These are phyloP conservation scores for Homalodisca vitripennis DNA, from an alignment of 1,140 invertebrate species.

Conservation along the genomic window DNA sequence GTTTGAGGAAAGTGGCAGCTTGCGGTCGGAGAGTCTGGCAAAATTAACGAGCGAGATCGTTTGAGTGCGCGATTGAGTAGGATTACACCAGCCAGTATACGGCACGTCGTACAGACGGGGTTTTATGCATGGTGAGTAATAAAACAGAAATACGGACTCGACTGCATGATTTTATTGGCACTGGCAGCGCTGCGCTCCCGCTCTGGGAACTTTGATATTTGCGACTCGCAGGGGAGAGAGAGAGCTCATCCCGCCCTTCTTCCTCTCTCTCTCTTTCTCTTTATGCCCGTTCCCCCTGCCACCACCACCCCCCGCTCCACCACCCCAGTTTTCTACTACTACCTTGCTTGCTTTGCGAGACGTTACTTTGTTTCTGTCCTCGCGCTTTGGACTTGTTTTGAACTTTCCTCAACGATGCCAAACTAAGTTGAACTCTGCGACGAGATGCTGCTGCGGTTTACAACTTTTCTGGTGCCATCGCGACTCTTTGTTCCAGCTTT, in stretches of 20 bases:
- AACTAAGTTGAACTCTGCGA: neutral
- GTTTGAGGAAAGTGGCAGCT: too few relatives aligned
- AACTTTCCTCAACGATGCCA: neutral
- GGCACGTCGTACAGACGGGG: neutral
- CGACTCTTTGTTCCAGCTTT: neutral
- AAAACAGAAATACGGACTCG: slow-evolving; percentile 4
- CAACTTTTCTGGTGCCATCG: neutral
- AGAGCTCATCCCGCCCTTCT: neutral
- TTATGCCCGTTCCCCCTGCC: neutral
- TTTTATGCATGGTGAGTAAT: neutral
- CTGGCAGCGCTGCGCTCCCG: neutral
- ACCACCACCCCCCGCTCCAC: neutral
- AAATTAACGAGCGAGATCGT: too few relatives aligned
- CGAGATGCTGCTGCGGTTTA: neutral
- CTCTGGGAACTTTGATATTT: slow-evolving; percentile 1
- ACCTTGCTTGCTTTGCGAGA: too few relatives aligned
- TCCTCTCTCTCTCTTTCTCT: too few relatives aligned
- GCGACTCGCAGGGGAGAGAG: neutral
- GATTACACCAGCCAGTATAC: too few relatives aligned
- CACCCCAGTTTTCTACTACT: too few relatives aligned
- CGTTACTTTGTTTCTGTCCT: neutral
- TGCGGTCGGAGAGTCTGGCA: too few relatives aligned
- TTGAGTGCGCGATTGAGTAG: too few relatives aligned
- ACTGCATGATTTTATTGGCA: slow-evolving; percentile 18
- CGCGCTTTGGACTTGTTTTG: too few relatives aligned